These are phyloP conservation scores for Caiman crocodilus DNA, from an alignment of 2,797 vertebrate species.

Conservation along the genomic window DNA sequence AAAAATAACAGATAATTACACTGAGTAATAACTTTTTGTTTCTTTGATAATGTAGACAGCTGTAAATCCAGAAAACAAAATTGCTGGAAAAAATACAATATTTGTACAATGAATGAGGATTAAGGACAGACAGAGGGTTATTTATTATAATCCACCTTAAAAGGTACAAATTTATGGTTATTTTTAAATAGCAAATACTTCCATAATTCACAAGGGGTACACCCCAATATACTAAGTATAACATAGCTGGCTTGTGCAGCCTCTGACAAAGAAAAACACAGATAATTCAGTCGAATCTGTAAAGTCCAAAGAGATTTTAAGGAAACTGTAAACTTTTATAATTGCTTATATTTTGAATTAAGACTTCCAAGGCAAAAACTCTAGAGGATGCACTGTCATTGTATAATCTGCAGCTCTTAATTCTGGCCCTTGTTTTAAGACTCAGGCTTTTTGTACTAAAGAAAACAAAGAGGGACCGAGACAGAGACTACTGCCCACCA, in stretches of 20 bases:
- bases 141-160: neutral
- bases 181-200: neutral
- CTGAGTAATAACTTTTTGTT: neutral
- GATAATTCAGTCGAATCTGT: neutral
- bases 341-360: neutral
- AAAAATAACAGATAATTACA: neutral
- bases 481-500: neutral
- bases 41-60: neutral
- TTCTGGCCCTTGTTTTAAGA: neutral
- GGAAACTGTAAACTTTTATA: neutral
- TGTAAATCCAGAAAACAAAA: neutral
- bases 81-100: neutral
- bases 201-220: neutral
- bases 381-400: neutral
- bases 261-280: neutral
- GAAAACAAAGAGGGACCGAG: neutral
- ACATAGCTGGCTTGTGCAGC: neutral
- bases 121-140: conserved; percentile 13
- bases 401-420: neutral
- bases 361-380: neutral
- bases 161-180: neutral
- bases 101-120: neutral
- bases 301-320: neutral
- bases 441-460: neutral
- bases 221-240: neutral